Percentiles rank a stretch among this genome's conserved stretches.
Evolutionary conservation across 2,113 vertebrate species (phyloP).

Genomic region (Microcebus griseorufus): DNA sequence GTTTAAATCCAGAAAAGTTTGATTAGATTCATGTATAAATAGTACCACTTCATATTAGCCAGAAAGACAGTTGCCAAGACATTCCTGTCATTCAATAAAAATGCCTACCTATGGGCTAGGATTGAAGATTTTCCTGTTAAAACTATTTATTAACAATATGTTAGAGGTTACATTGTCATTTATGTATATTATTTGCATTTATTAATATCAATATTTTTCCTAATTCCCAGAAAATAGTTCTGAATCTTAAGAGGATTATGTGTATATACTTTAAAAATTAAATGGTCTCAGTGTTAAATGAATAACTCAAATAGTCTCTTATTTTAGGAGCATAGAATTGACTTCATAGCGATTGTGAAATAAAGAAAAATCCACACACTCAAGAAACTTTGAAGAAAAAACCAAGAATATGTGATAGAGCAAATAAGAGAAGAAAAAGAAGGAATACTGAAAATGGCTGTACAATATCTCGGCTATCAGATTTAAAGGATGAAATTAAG

Average conservation of each 20-base stretch:
- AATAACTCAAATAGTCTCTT: not conserved
- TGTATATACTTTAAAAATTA: not conserved
- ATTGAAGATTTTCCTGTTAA: not conserved
- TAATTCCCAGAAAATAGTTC: not conserved
- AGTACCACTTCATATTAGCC: not conserved
- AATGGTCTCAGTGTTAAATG: not conserved
- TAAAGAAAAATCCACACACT: not conserved
- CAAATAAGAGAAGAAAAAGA: not conserved
- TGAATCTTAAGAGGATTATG: not conserved
- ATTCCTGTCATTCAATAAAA: not conserved
- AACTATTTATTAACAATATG: not conserved
- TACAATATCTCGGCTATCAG: not conserved
- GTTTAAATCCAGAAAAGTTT: not conserved
- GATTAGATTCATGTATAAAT: not conserved
- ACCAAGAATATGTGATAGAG: not conserved
- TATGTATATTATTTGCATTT: not conserved
- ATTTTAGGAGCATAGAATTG: not conserved
- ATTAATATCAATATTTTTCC: not conserved
- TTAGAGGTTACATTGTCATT: not conserved
- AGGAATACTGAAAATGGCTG: not conserved
- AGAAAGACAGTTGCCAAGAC: not conserved
- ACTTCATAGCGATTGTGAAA: not conserved
- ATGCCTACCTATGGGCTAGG: not conserved
- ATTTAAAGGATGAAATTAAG: not conserved
- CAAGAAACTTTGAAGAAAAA: not conserved